Base-by-base conservation (phyloP, 2,888 invertebrate species). In the Phytoseiulus persimilis region DNA sequence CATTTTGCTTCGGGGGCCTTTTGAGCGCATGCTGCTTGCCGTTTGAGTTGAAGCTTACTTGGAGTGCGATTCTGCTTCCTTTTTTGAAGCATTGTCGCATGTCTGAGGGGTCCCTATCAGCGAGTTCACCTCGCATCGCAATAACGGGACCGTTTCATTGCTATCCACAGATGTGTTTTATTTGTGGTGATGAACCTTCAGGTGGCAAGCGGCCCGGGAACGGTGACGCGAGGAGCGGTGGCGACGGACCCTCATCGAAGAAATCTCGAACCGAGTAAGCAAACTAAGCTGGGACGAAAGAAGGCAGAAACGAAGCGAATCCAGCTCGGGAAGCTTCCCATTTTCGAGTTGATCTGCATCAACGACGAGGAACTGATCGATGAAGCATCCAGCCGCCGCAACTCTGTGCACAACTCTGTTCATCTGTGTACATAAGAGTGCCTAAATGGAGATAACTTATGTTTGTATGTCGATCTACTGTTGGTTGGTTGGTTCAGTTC, bases 111-210 rank as follows among this genome's bases (percentile, higher is more conserved):
- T 65, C 65, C 65, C 65, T 14, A 23, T 23, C 65, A 65, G 65
- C 65, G 65, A 65, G 65, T 65, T 28, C 2, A 6, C 18, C 65
- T 65, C 65, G 65, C 65, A 65, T 23, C 65, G 28, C 14, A 65
- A 65, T 65, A 65, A 65, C 65, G 65, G 65, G 65, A 65, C 65
- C 65, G 65, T 65, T 65, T 65, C 65, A 65, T 65, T 65, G 65
- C 65, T 2, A 65, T 87, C 45, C 87, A 45, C 87, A 87, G 87
- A 87, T 87, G 28, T 87, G 87, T 87, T 87, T 87, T 87, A 87
- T 45, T 39, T 87, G 32, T 87, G 87, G 87, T 87, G 87, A 87
- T 87, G 33, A 87, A 87, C 87, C 87, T 32, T 87, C 33, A 87
- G 87, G 87, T 87, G 87, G 32, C 5, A 87, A 87, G 33, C 32